Conservation (phyloP, 1,140 invertebrate genomes). For the Drosophila prosaltans region DNA sequence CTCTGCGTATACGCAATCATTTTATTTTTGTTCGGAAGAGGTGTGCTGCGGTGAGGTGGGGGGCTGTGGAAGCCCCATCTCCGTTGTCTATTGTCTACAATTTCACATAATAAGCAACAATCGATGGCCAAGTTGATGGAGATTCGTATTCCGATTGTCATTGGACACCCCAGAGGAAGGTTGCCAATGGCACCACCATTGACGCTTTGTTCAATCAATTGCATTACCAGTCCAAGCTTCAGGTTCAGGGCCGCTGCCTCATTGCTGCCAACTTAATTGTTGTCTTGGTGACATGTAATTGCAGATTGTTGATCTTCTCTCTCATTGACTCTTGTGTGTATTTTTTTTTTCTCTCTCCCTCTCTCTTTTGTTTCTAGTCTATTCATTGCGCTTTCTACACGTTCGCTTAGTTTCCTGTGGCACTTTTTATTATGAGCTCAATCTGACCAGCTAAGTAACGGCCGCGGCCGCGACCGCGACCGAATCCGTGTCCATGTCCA, state of each 20-base stretch:
- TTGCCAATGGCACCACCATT: neutral
- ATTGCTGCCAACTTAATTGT: slow-evolving; percentile 56
- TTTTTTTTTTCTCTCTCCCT: too few species aligned
- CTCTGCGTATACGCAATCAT: slow-evolving; percentile 60
- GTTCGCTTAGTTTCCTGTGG: slow-evolving; percentile 59
- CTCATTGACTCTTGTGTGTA: neutral
- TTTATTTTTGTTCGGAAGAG: neutral
- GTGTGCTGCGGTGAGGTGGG: too few species aligned
- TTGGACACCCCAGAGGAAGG: slow-evolving; percentile 23
- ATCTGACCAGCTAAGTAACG: slow-evolving; percentile 33
- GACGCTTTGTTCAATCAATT: slow-evolving; percentile 46
- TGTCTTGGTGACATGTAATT: slow-evolving; percentile 38
- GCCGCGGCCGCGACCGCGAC: neutral
- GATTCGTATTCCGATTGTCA: slow-evolving; percentile 1
- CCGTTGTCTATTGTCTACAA: slow-evolving; percentile 5
- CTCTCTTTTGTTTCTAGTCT: neutral
- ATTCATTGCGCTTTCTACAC: slow-evolving; percentile 7
- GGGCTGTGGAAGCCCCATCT: neutral
- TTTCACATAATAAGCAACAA: slow-evolving; percentile 37
- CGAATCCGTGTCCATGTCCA: neutral
- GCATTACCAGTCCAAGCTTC: slow-evolving; percentile 28
- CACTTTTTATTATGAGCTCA: slow-evolving; percentile 41
- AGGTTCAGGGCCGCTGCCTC: slow-evolving; percentile 28
- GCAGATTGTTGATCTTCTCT: slow-evolving; percentile 16
- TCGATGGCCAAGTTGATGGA: slow-evolving; percentile 43